Base-by-base conservation (phyloP, 2,113 vertebrate species). In the Phaethornis superciliosus region DNA sequence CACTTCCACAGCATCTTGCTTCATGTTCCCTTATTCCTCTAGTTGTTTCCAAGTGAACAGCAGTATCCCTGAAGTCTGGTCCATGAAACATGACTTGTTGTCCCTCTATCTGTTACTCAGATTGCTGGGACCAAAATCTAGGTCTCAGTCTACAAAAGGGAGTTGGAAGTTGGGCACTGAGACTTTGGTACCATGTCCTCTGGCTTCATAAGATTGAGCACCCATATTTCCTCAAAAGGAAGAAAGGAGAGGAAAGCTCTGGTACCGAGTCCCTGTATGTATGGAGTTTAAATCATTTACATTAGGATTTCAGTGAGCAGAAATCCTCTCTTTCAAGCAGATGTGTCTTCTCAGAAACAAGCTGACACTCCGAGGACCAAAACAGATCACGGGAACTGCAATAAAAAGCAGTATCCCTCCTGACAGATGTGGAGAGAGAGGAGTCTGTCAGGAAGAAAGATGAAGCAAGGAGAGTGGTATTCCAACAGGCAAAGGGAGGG, bases 311-410 rank as follows among this genome's bases (percentile, higher is more conserved):
- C 60, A 30, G 63, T 1, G 5, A 91, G 87, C 65, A 47, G 58
- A 56, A 28, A 60, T 87, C 56, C 72, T 91, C 5, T 1, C 74
- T 89, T 87, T 27, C 28, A 68, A 68, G 78, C 56, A 72, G 77
- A 26, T 58, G 13, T 4, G 44, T 87, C 78, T 87, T 75, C 79
- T 75, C 49, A 85, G 85, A 68, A 96, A 89, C 54, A 82, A 91
- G 85, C 67, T 62, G 70, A 64, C 49, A 33, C 60, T 28, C 47
- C 37, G 33, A 88, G 49, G 62, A 85, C 65, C 85, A 56, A 54
- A 95, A 85, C 62, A 76, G 70, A 88, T 82, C 71, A 81, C 0
- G 7, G 46, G 32, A 85, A 42, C 63, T 47, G 21, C 59, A 85
- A 65, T 72, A 72, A 62, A 91, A 88, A 85, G 27, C 70, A 77